Percentiles rank a stretch among this genome's conserved stretches.
Evolutionary conservation across 2,888 invertebrate species (phyloP).

Genomic region (Trimorus sp.): DNA sequence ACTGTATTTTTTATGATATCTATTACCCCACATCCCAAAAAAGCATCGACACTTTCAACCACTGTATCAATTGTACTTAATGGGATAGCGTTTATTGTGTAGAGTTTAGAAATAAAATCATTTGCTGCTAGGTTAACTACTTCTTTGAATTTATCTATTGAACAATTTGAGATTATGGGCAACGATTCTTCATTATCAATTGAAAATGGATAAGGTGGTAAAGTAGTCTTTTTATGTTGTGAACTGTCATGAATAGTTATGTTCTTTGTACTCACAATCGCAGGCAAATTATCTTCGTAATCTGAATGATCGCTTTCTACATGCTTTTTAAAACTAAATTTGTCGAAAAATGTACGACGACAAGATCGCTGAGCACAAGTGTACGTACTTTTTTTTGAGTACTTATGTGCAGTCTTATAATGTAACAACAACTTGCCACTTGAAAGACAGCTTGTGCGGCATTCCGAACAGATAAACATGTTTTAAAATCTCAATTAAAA

Average conservation of each 20-base stretch:
- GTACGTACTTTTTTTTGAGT: too few relatives aligned
- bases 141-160: not conserved
- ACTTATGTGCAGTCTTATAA: too few relatives aligned
- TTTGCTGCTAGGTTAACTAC: not conserved
- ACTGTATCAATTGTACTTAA: conserved; percentile 7
- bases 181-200: not conserved
- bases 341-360: too few relatives aligned
- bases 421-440: too few relatives aligned
- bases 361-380: too few relatives aligned
- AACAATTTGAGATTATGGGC: not conserved
- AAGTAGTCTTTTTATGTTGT: not conserved
- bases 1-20: conserved; percentile 7
- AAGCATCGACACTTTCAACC: not conserved
- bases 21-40: conserved; percentile 1
- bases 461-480: too few relatives aligned
- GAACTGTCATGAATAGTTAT: not conserved
- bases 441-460: too few relatives aligned
- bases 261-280: not conserved
- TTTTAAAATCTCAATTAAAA: too few relatives aligned
- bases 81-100: not conserved
- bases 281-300: too few relatives aligned
- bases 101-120: conserved; percentile 1
- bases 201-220: not conserved
- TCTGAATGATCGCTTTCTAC: too few relatives aligned
- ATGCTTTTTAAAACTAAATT: too few relatives aligned